A percentile compares a stretch with the other conserved stretches of the same genome.
Evolutionary conservation across 23 tunicate species (phyloP).

Genomic region (Trididemnum miniatum): DNA sequence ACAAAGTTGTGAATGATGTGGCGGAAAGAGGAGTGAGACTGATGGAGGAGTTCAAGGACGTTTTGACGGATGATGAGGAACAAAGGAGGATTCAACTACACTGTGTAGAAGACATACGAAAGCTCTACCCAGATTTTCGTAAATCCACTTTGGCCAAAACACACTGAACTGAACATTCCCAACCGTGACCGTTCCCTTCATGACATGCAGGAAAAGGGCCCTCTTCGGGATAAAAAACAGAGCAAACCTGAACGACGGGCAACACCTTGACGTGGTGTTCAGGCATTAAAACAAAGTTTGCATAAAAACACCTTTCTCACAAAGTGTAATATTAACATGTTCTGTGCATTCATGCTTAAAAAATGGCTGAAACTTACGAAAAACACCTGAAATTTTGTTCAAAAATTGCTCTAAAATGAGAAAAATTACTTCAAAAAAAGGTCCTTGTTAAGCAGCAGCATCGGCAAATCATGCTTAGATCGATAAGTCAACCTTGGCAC

Average conservation of each 20-base stretch:
- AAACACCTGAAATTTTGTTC: not conserved
- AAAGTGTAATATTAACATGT: not conserved
- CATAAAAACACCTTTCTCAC: not conserved
- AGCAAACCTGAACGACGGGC: conserved; percentile 9
- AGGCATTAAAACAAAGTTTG: conserved; percentile 17
- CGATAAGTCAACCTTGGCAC: conserved; percentile 1
- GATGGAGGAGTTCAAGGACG: conserved; percentile 12
- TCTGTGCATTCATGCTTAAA: not conserved
- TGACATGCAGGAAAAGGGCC: conserved; percentile 1
- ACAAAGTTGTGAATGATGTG: conserved; percentile 13
- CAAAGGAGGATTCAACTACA: not conserved
- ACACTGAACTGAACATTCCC: not conserved
- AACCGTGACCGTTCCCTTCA: conserved; percentile 1
- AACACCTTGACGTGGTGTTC: conserved; percentile 27
- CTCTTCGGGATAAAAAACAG: not conserved
- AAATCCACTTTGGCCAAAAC: conserved; percentile 16
- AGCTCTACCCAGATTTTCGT: conserved; percentile 12
- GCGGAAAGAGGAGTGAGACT: conserved; percentile 22
- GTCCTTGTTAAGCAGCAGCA: not conserved
- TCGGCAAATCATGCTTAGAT: not conserved
- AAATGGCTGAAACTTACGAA: not conserved
- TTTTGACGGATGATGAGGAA: conserved; percentile 1
- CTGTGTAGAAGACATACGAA: conserved; percentile 14
- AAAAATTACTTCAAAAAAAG: not conserved
- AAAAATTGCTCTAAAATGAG: not conserved